Conservation (phyloP, 2,113 vertebrate genomes). For the Boulengeromyrus knoepffleri region DNA sequence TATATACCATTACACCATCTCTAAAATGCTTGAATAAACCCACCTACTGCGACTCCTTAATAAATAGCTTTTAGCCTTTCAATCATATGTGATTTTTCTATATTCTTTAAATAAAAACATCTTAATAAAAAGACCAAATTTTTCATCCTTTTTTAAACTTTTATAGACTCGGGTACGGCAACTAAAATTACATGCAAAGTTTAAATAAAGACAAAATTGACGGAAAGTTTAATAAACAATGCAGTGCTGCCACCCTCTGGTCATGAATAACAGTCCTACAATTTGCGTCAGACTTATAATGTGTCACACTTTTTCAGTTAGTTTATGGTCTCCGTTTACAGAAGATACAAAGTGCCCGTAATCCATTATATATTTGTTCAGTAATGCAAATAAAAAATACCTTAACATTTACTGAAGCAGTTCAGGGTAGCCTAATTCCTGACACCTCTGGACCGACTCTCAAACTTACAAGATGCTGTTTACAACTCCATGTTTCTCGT, state of each 20-base stretch:
- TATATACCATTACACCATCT: background rate
- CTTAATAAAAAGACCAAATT: background rate
- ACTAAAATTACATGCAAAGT: background rate
- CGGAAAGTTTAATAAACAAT: background rate
- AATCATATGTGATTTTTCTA: background rate
- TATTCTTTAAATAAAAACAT: background rate
- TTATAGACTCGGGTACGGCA: background rate
- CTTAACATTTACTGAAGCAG: background rate
- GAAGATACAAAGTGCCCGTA: background rate
- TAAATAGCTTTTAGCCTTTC: background rate
- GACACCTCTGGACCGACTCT: background rate
- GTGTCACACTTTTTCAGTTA: background rate
- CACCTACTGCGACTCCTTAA: background rate
- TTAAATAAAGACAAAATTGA: background rate
- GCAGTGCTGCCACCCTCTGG: slow-evolving; percentile 3
- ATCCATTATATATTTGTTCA: background rate
- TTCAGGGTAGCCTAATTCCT: background rate
- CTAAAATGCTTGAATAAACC: background rate
- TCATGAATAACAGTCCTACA: background rate
- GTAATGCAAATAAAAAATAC: background rate
- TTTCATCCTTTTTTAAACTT: background rate
- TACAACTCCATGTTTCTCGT: background rate
- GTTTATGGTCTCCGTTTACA: background rate
- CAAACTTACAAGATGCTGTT: background rate
- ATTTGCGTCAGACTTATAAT: background rate